phyloP scores from a whole-genome alignment of 1,140 invertebrate genomes.

The Homarus americanus region DNA sequence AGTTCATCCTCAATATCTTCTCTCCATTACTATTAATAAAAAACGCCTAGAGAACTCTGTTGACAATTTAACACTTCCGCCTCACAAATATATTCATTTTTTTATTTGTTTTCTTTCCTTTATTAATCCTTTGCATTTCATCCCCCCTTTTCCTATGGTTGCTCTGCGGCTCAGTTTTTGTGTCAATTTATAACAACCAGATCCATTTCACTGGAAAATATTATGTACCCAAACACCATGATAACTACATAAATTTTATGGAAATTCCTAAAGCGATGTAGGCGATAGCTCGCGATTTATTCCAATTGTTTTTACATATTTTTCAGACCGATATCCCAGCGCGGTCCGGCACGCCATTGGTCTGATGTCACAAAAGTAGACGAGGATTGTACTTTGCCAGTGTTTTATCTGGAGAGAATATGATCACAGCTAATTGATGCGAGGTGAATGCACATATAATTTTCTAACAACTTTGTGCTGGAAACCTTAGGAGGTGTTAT shows the following conservation, averaged over 20 bases:
- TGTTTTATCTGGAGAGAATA: too few species aligned
- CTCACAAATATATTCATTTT: too few species aligned
- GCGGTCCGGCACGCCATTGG: too few species aligned
- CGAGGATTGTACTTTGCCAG: too few species aligned
- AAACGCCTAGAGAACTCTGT: too few species aligned
- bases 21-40: too few species aligned
- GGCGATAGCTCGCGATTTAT: slow-evolving; percentile 39
- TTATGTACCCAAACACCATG: slow-evolving; percentile 20
- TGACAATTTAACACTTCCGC: too few species aligned
- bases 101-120: too few species aligned
- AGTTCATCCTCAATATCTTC: too few species aligned
- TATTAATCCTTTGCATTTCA: not conserved
- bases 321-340: slow-evolving; percentile 1
- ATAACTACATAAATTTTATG: slow-evolving; percentile 49
- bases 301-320: slow-evolving; percentile 38
- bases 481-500: not conserved
- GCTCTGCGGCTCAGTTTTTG: not conserved
- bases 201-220: slow-evolving; percentile 14
- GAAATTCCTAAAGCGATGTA: slow-evolving; percentile 51
- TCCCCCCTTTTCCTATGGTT: not conserved
- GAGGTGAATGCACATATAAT: not conserved
- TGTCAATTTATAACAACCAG: slow-evolving; percentile 22
- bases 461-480: not conserved
- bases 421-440: not conserved
- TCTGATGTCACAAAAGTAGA: too few species aligned